A percentile compares a stretch with the other conserved stretches of the same genome.
Evolutionary conservation across 1,140 invertebrate genomes (phyloP).

Genomic region (Tetragonula clypearis): DNA sequence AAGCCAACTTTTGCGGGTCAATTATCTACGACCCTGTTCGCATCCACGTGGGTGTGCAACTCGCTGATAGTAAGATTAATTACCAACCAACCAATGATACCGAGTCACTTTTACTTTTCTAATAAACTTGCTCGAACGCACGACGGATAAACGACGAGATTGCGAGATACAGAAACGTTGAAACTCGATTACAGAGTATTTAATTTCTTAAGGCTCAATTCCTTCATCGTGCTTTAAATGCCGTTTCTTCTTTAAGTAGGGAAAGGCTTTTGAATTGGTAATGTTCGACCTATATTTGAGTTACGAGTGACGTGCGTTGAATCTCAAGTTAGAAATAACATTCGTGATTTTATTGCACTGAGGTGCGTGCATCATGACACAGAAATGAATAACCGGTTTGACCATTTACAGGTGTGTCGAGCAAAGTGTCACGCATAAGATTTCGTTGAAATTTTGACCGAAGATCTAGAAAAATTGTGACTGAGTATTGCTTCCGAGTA

Average conservation of each 20-base stretch:
- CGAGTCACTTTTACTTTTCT: constrained; percentile 33
- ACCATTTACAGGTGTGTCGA: neutral
- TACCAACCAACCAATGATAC: neutral
- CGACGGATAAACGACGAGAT: neutral
- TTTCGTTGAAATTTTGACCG: neutral
- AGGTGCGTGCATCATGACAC: constrained; percentile 28
- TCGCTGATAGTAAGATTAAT: constrained; percentile 3
- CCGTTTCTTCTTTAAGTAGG: neutral
- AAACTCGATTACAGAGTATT: neutral
- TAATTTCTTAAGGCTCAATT: neutral
- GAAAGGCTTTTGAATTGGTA: neutral
- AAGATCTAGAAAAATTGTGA: neutral
- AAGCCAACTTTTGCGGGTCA: constrained; percentile 35
- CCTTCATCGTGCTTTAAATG: neutral
- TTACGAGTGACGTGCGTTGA: constrained; percentile 20
- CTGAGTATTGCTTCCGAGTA: neutral
- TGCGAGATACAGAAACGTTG: neutral
- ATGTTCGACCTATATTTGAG: constrained; percentile 1
- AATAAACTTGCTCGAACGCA: neutral
- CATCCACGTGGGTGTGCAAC: constrained; percentile 1
- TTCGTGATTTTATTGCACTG: constrained; percentile 10
- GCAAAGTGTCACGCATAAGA: constrained; percentile 14
- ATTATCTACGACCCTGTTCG: constrained; percentile 33
- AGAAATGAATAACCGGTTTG: constrained; percentile 47
- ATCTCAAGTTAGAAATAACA: constrained; percentile 42